Evolutionary conservation across 1,140 invertebrate genomes (phyloP).

Genomic region (Drosophila truncata): DNA sequence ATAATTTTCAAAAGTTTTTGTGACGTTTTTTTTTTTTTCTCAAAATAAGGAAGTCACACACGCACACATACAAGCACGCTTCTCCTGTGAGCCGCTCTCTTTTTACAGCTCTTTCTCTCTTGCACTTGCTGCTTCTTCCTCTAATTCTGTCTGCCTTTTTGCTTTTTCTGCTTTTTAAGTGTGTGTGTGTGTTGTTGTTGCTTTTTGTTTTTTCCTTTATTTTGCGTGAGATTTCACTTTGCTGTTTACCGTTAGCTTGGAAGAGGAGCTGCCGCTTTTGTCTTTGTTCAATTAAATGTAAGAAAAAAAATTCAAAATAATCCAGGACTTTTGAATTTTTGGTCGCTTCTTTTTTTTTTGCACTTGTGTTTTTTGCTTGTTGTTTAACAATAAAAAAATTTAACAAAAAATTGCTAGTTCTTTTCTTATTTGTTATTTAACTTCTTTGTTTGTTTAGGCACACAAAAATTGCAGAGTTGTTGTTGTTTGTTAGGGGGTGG

Average conservation of each 20-base stretch:
- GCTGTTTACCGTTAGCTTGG: constrained; percentile 49
- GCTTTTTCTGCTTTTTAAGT: constrained; percentile 21
- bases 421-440: constrained; percentile 11
- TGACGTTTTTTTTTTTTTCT: constrained; percentile 12
- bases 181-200: constrained; percentile 9
- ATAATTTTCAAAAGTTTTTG: constrained; percentile 2
- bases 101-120: constrained; percentile 29
- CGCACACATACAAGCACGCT: constrained; percentile 22
- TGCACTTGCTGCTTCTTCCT: constrained; percentile 28
- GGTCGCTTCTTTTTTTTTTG: constrained; percentile 2
- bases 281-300: constrained; percentile 15
- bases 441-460: constrained; percentile 40
- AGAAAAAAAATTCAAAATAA: constrained; percentile 80
- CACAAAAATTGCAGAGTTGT: constrained; percentile 50
- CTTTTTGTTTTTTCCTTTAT: constrained; percentile 18
- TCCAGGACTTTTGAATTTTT: constrained; percentile 83
- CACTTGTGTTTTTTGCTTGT: constrained; percentile 7
- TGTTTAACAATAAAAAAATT: constrained; percentile 61
- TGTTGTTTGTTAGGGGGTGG: not conserved
- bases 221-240: constrained; percentile 76
- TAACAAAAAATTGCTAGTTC: constrained; percentile 26
- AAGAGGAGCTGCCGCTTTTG: constrained; percentile 24
- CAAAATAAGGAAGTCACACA: constrained; percentile 22
- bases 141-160: constrained; percentile 34
- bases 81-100: constrained; percentile 24